Evolutionary conservation across 2,888 invertebrate genomes (phyloP).

Genomic region (Amorpha juglandis): DNA sequence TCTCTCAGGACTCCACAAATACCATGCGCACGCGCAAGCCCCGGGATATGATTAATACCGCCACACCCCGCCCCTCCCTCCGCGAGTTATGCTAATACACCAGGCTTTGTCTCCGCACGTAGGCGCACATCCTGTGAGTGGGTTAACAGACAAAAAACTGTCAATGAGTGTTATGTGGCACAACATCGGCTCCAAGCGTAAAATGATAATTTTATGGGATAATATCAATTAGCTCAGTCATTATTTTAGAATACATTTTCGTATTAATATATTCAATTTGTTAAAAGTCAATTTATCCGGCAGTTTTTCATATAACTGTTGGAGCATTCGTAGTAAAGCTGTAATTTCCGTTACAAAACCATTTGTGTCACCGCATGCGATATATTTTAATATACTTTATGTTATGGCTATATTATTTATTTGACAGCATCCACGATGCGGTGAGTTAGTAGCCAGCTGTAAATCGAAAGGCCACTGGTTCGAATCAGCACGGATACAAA

Average conservation of each 20-base stretch:
- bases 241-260: neutral
- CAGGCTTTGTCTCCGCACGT: constrained; percentile 70
- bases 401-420: neutral
- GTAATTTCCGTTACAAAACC: neutral
- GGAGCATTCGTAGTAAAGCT: neutral
- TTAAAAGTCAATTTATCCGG: neutral
- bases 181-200: constrained; percentile 40
- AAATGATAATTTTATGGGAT: constrained; percentile 22
- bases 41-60: constrained; percentile 67
- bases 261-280: neutral
- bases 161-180: constrained; percentile 57
- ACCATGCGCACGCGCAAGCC: constrained; percentile 60
- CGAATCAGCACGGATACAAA: too few relatives aligned
- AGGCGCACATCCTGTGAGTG: constrained; percentile 74
- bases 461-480: too few relatives aligned
- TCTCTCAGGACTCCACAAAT: constrained; percentile 33
- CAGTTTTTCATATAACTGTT: neutral
- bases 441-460: too few relatives aligned
- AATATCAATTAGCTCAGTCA: neutral
- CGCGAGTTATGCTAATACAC: constrained; percentile 61
- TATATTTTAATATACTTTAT: neutral
- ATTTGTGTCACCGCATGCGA: neutral
- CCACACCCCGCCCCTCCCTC: constrained; percentile 64
- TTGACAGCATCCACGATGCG: too few relatives aligned
- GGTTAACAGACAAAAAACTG: constrained; percentile 57